Conservation (phyloP, 2,888 invertebrate species). For the Eristalis arbustorum region DNA sequence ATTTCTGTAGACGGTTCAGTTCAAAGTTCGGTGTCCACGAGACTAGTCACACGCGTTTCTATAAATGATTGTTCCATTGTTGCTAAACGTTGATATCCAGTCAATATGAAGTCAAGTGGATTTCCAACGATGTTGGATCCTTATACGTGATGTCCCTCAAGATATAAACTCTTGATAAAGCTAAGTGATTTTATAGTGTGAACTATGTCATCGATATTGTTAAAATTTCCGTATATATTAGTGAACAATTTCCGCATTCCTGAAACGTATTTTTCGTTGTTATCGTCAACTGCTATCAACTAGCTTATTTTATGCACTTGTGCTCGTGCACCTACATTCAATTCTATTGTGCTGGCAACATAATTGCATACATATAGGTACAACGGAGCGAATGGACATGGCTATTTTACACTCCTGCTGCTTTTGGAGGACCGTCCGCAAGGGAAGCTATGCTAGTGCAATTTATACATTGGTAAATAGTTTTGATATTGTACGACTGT, state of each 20-base stretch:
- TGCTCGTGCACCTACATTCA: slow-evolving; percentile 32
- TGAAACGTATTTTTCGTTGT: neutral
- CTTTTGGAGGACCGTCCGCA: slow-evolving; percentile 77
- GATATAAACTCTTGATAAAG: neutral
- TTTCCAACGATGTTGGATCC: neutral
- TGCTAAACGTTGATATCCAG: neutral
- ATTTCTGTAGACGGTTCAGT: neutral
- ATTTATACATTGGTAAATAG: slow-evolving; percentile 73
- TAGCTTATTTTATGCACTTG: slow-evolving; percentile 50
- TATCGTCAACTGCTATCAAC: slow-evolving; percentile 13
- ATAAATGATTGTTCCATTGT: neutral
- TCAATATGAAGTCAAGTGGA: neutral
- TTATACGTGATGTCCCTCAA: neutral
- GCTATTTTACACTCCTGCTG: slow-evolving; percentile 78
- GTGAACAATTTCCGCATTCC: slow-evolving; percentile 33
- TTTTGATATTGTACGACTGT: neutral
- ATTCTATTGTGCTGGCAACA: slow-evolving; percentile 16
- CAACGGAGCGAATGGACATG: slow-evolving; percentile 70
- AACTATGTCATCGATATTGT: slow-evolving; percentile 8
- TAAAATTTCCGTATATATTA: slow-evolving; percentile 18
- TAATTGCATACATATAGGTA: slow-evolving; percentile 1
- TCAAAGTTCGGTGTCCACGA: neutral
- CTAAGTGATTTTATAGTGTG: neutral
- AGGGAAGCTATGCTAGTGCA: slow-evolving; percentile 77
- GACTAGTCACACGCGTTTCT: neutral